Evolutionary conservation across 2,113 vertebrate species (phyloP).

Genomic region (Phalacrocorax aristotelis): DNA sequence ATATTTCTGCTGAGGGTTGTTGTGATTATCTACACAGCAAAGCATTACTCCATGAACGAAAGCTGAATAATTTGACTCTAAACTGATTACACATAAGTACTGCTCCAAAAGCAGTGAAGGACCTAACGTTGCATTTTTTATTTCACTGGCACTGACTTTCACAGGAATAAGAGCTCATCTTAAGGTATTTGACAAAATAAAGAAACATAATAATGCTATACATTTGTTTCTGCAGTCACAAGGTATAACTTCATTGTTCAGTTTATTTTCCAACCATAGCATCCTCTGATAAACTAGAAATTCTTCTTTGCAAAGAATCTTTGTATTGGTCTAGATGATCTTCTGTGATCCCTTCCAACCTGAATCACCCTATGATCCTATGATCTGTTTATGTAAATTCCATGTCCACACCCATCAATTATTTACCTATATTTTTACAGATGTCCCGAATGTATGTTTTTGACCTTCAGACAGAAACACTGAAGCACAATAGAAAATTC

Average conservation of each 20-base stretch:
- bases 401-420: slow-evolving; percentile 3
- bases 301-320: background rate
- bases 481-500: slow-evolving; percentile 14
- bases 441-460: background rate
- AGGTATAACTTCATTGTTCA: background rate
- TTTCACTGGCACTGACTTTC: background rate
- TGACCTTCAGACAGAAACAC: slow-evolving; percentile 12
- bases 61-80: background rate
- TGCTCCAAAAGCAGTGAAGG: background rate
- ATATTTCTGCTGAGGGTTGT: background rate
- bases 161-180: background rate
- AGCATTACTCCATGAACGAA: background rate
- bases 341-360: background rate
- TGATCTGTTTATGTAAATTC: slow-evolving; percentile 23
- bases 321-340: background rate
- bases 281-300: background rate
- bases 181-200: background rate
- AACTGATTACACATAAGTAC: background rate
- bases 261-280: background rate
- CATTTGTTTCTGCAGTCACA: background rate
- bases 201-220: background rate
- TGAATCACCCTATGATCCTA: background rate
- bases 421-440: slow-evolving; percentile 26
- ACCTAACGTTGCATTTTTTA: background rate
- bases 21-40: background rate